Percentiles rank a stretch among this genome's conserved stretches.
Conservation (phyloP, 1,140 invertebrate genomes). For the Penaeus japonicus region DNA sequence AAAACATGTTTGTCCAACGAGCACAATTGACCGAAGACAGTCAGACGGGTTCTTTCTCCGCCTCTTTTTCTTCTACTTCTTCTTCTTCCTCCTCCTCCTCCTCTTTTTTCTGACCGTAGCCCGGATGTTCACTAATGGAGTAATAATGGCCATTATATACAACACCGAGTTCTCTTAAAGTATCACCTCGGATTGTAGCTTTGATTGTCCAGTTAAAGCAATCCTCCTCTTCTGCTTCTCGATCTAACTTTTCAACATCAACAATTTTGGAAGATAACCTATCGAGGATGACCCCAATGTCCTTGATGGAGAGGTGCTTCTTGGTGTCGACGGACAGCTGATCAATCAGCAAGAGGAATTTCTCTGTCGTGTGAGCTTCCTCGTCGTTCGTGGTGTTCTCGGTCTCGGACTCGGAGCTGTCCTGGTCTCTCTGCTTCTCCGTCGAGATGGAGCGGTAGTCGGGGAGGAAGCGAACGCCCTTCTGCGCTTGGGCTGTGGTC, state of each 20-base stretch:
- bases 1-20: conserved; percentile 39
- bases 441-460: conserved; percentile 38
- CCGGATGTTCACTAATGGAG: conserved; percentile 91
- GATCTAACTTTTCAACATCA: conserved; percentile 88
- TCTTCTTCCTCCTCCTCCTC: conserved; percentile 55
- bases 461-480: conserved; percentile 58
- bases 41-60: conserved; percentile 59
- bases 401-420: conserved; percentile 89
- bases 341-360: conserved; percentile 90
- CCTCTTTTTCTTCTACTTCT: conserved; percentile 53
- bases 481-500: conserved; percentile 56
- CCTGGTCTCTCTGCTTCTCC: conserved; percentile 69
- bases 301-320: conserved; percentile 89
- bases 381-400: conserved; percentile 91
- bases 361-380: conserved; percentile 82
- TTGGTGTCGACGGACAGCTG: conserved; percentile 87
- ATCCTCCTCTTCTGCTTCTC: conserved; percentile 88
- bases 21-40: conserved; percentile 28
- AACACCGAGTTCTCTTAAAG: conserved; percentile 86
- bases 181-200: conserved; percentile 88
- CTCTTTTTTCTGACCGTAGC: conserved; percentile 68
- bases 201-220: conserved; percentile 95
- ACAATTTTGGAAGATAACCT: conserved; percentile 90
- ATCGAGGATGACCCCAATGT: conserved; percentile 93
- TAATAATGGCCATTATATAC: conserved; percentile 96